Conservation (phyloP, 2,888 invertebrate genomes). For the Palloptera scutellata region DNA sequence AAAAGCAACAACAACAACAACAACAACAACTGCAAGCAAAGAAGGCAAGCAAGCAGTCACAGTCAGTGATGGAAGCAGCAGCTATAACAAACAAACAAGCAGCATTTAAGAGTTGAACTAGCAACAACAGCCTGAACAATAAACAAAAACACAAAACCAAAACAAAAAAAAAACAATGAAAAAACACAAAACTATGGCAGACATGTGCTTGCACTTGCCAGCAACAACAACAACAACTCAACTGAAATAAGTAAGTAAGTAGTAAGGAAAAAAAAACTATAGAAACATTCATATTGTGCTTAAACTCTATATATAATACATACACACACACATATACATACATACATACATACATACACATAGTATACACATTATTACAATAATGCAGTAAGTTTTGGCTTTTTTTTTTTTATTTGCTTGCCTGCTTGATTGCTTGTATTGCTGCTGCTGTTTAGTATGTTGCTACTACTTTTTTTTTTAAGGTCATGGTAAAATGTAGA, state of each 20-base stretch:
- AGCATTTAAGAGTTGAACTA: slow-evolving; percentile 45
- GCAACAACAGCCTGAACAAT: slow-evolving; percentile 11
- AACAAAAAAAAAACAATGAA: slow-evolving; percentile 10
- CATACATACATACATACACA: slow-evolving; percentile 9
- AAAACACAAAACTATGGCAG: too few species aligned
- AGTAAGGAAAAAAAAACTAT: background rate
- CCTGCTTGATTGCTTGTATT: too few species aligned
- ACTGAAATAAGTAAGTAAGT: too few species aligned
- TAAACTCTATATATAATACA: background rate
- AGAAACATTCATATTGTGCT: background rate
- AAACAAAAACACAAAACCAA: slow-evolving; percentile 25
- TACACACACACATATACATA: background rate
- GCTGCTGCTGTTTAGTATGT: background rate
- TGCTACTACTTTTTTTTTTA: slow-evolving; percentile 26
- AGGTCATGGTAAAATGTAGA: slow-evolving; percentile 37
- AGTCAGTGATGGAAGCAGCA: too few species aligned
- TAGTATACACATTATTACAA: too few species aligned
- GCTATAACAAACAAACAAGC: slow-evolving; percentile 6
- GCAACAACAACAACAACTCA: too few species aligned
- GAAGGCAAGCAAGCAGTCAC: too few species aligned
- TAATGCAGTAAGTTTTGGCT: too few species aligned
- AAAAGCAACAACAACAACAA: too few species aligned
- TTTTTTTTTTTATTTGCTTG: too few species aligned
- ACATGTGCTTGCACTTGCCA: too few species aligned
- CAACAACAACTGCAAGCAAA: too few species aligned